Base-by-base conservation (phyloP, 2,888 invertebrate genomes). In the Resseliella maxima region DNA sequence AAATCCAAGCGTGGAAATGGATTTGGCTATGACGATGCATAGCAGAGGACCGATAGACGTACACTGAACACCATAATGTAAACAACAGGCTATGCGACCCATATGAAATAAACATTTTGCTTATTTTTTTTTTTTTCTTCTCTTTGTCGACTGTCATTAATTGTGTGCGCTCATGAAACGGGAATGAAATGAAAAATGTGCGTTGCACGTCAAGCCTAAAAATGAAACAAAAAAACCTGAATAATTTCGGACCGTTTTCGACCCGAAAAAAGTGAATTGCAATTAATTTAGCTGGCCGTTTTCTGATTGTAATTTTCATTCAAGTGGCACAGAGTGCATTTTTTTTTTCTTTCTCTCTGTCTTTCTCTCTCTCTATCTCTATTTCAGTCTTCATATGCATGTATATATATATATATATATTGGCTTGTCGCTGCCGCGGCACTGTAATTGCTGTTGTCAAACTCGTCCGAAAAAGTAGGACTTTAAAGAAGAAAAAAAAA, bases 381-480 rank as follows among this genome's bases (percentile, higher is more conserved):
- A 10, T 45, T 45, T 45, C 12, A 10, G 45, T 5, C 5, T 45
- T 45, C 45, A 45, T 45, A 45, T 45, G 45, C 12, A 12, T 45
- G 12, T 45, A 10, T 45, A 10, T n/a, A n/a, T n/a, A n/a, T n/a
- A n/a, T n/a, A n/a, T n/a, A n/a, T 12, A 72, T 31, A 31, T 31
- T 31, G 27, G n/a, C 27, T 59, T n/a, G 27, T 59, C 59, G 5
- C 72, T 50, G 72, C 31, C 6, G 59, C 59, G 24, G 18, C 72
- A 31, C 72, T 35, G 35, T 72, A 72, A 72, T 72, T 72, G 12
- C 18, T 72, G 31, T 35, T 72, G 72, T 72, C 72, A 72, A 72
- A 72, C 72, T 72, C 35, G 72, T 72, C 72, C 72, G 27, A 72
- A 72, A n/a, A 72, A 31, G 72, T 72, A 72, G 72, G 72, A 72